A percentile compares a stretch with the other conserved stretches of the same genome.
These are phyloP conservation scores for Drosophila antonietae DNA, from an alignment of 2,888 invertebrate species.

Conservation along the genomic window DNA sequence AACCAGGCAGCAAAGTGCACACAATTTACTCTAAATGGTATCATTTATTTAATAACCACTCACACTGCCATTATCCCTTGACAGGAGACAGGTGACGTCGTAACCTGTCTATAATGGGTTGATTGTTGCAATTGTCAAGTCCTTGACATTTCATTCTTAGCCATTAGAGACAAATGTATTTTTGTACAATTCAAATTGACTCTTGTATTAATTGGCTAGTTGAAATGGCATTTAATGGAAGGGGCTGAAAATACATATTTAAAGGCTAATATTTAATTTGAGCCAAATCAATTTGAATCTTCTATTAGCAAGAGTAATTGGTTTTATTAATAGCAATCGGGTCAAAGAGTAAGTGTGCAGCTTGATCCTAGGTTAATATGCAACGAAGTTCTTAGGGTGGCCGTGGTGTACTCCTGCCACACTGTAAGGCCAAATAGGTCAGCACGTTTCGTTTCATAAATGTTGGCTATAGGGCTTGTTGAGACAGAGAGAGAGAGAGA, in stretches of 20 bases:
- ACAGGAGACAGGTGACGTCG: conserved; percentile 28
- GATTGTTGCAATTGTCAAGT: conserved; percentile 39
- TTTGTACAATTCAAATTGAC: neutral
- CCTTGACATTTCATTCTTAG: conserved; percentile 50
- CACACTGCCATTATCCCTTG: conserved; percentile 42
- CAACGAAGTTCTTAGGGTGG: neutral
- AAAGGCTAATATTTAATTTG: neutral
- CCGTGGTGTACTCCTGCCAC: neutral
- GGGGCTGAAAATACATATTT: neutral
- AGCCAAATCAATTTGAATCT: neutral
- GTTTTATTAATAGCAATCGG: neutral
- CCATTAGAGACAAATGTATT: conserved; percentile 33
- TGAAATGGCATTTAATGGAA: neutral
- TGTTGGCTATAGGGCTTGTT: no score
- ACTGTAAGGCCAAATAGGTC: neutral
- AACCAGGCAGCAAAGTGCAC: conserved; percentile 44
- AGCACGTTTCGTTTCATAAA: neutral
- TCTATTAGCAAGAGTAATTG: neutral
- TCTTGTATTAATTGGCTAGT: neutral
- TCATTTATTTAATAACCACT: conserved; percentile 73
- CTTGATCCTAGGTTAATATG: neutral
- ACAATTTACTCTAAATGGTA: conserved; percentile 58
- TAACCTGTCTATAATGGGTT: conserved; percentile 42
- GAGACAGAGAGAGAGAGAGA: no score
- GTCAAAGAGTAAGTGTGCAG: neutral